Percentiles rank a stretch among this genome's conserved stretches.
Conservation (phyloP, 2,113 vertebrate genomes). For the Anguilla japonica region DNA sequence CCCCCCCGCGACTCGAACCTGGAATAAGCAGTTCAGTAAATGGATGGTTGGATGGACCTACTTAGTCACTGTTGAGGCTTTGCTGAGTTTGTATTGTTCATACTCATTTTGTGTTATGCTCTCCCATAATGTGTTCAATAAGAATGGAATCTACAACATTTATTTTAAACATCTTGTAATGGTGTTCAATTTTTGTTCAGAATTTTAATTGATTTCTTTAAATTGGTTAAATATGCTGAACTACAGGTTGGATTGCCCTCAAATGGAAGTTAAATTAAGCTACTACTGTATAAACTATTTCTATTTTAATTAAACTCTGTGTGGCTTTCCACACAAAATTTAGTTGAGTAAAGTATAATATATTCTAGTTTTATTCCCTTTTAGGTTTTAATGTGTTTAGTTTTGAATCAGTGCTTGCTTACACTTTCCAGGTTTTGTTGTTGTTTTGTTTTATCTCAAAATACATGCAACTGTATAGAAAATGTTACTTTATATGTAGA, state of each 20-base stretch:
- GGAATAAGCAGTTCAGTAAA: too few species aligned
- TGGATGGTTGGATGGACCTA: too few species aligned
- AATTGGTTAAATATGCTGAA: neutral
- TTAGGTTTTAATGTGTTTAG: neutral
- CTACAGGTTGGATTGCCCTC: too few species aligned
- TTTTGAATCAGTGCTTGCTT: neutral
- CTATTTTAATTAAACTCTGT: too few species aligned
- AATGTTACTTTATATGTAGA: neutral
- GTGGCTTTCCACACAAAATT: too few species aligned
- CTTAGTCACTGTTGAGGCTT: neutral
- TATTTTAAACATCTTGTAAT: neutral
- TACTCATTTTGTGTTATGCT: neutral
- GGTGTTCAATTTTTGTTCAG: neutral
- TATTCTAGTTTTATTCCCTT: neutral
- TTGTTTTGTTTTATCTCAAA: neutral
- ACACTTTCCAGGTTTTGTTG: neutral
- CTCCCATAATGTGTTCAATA: too few species aligned
- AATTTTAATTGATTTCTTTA: neutral
- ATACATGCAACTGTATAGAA: neutral
- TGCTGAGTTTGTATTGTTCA: neutral
- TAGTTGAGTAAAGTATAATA: too few species aligned
- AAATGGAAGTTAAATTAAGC: too few species aligned
- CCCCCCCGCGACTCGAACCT: too few species aligned
- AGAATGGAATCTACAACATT: neutral
- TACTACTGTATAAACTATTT: too few species aligned